Percentiles rank a stretch among this genome's conserved stretches.
These are phyloP conservation scores for Dicyrtomina minuta DNA, from an alignment of 2,888 invertebrate species.

Conservation along the genomic window DNA sequence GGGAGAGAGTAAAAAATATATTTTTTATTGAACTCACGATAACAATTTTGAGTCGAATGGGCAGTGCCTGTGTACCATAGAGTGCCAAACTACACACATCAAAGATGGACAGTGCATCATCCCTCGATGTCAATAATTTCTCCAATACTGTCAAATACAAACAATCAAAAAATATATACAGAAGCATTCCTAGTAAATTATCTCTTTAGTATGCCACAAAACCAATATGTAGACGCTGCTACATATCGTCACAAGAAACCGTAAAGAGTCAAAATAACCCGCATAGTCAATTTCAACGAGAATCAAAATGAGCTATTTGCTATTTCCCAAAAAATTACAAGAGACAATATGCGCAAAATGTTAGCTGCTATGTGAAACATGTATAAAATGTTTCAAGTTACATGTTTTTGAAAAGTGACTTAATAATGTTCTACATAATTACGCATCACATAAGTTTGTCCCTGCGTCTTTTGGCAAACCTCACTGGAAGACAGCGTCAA, in stretches of 20 bases:
- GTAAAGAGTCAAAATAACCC: background rate
- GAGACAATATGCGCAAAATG: conserved; percentile 4
- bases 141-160: conserved; percentile 47
- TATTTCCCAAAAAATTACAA: background rate
- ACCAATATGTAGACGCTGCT: background rate
- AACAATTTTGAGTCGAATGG: conserved; percentile 52
- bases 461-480: no score
- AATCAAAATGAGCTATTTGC: background rate
- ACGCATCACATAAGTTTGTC: no score
- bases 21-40: conserved; percentile 41
- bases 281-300: background rate
- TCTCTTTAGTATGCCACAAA: background rate
- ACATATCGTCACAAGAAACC: background rate
- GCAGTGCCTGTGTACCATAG: conserved; percentile 52
- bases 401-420: no score
- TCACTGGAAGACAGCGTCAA: no score
- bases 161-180: conserved; percentile 20
- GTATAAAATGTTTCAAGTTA: no score
- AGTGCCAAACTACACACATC: conserved; percentile 53
- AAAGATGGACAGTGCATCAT: conserved; percentile 52
- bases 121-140: conserved; percentile 50
- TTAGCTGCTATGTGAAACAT: no score
- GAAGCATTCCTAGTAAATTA: conserved; percentile 3
- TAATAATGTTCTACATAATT: no score
- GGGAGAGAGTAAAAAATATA: no score